Evolutionary conservation across 2,888 invertebrate species (phyloP).

Genomic region (Leptopilina syphax): DNA sequence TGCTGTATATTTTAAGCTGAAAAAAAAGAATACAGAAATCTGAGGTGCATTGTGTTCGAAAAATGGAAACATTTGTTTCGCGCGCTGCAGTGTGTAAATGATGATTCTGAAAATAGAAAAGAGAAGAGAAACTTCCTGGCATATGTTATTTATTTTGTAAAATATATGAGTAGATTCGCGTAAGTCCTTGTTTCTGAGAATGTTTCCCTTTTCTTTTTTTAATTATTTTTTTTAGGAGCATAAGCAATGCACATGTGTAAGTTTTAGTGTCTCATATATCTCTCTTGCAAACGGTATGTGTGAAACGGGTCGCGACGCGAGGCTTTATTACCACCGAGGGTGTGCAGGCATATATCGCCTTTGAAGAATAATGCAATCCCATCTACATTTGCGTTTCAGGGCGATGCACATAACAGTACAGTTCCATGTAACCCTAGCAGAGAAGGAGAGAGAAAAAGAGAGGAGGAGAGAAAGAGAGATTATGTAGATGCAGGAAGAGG

Average conservation of each 20-base stretch:
- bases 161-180: constrained; percentile 1
- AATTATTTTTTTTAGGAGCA: background rate
- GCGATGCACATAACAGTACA: constrained; percentile 36
- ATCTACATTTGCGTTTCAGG: constrained; percentile 52
- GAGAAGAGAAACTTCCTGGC: background rate
- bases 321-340: constrained; percentile 32
- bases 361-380: constrained; percentile 56
- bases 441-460: constrained; percentile 12
- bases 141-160: constrained; percentile 4
- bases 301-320: constrained; percentile 25
- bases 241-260: constrained; percentile 20
- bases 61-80: too few species aligned
- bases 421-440: constrained; percentile 26
- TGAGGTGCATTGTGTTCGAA: too few species aligned
- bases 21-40: too few species aligned
- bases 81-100: background rate
- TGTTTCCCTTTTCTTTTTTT: background rate
- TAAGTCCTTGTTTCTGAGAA: constrained; percentile 29
- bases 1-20: too few species aligned
- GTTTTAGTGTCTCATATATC: constrained; percentile 40
- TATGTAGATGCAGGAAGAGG: constrained; percentile 36
- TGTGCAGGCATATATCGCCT: constrained; percentile 46
- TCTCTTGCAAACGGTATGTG: constrained; percentile 16
- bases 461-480: constrained; percentile 31
- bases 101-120: constrained; percentile 15